These are phyloP conservation scores for Phrynosoma blainvillii DNA, from an alignment of 2,113 vertebrate genomes.

Conservation along the genomic window DNA sequence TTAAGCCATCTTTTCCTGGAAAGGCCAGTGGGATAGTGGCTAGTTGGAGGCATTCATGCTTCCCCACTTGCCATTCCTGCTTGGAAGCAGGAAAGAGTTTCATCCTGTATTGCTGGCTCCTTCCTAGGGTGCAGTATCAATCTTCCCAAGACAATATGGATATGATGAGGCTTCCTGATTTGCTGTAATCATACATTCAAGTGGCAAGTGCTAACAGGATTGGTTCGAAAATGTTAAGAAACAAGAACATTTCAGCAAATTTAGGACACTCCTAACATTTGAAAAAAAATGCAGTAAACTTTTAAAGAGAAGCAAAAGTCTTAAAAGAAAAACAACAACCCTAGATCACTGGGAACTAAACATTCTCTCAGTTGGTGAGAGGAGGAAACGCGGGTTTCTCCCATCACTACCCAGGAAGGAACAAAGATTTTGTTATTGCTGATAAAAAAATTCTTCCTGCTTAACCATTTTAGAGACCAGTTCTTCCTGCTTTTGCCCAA, in stretches of 20 bases:
- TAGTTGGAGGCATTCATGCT: background rate
- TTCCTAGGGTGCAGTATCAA: background rate
- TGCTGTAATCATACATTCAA: background rate
- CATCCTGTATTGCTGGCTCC: background rate
- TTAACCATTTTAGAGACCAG: no score
- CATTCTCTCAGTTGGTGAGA: no score
- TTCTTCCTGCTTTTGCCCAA: no score
- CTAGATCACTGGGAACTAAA: background rate
- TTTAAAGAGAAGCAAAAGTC: background rate
- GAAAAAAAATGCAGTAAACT: no score
- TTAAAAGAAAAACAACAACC: background rate
- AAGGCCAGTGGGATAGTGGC: background rate
- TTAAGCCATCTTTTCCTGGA: background rate
- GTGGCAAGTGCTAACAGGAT: background rate
- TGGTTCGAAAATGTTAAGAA: background rate
- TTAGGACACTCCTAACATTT: background rate
- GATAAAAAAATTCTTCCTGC: no score
- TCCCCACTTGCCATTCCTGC: background rate
- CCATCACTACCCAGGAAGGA: no score
- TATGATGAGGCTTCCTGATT: background rate
- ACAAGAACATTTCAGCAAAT: background rate
- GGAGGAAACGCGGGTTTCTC: no score
- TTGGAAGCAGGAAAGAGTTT: background rate
- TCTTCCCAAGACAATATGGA: background rate
- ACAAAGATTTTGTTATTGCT: no score